phyloP scores from a whole-genome alignment of 2,888 invertebrate genomes.

The Idaea aversata region DNA sequence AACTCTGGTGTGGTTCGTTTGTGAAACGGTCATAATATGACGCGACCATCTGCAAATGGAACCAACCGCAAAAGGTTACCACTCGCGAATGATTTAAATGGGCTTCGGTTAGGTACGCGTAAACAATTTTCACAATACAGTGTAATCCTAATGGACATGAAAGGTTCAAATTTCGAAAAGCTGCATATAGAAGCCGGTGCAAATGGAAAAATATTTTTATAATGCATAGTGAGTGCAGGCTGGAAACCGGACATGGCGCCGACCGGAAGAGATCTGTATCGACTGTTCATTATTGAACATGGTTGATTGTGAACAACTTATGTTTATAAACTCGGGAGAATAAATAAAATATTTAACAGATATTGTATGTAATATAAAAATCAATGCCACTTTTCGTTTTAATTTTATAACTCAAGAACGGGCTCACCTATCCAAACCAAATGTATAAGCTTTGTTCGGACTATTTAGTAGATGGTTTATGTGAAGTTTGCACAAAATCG shows the following conservation, averaged over 20 bases:
- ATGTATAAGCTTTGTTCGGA: no score
- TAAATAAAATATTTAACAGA: background rate
- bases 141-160: conserved; percentile 45
- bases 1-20: no score
- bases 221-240: conserved; percentile 30
- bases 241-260: conserved; percentile 42
- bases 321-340: background rate
- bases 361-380: background rate
- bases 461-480: no score
- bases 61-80: no score
- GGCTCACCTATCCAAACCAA: no score
- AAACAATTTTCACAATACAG: conserved; percentile 11
- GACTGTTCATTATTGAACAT: conserved; percentile 54
- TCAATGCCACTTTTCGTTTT: no score
- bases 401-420: no score
- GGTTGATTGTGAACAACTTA: conserved; percentile 41
- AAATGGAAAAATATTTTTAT: conserved; percentile 52
- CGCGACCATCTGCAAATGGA: no score
- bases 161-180: conserved; percentile 28
- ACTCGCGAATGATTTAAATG: no score
- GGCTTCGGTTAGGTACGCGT: background rate
- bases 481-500: no score
- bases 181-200: conserved; percentile 23
- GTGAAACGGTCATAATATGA: no score
- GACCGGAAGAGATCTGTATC: conserved; percentile 44